phyloP scores from a whole-genome alignment of 2,113 vertebrate genomes.

The Mola mola region DNA sequence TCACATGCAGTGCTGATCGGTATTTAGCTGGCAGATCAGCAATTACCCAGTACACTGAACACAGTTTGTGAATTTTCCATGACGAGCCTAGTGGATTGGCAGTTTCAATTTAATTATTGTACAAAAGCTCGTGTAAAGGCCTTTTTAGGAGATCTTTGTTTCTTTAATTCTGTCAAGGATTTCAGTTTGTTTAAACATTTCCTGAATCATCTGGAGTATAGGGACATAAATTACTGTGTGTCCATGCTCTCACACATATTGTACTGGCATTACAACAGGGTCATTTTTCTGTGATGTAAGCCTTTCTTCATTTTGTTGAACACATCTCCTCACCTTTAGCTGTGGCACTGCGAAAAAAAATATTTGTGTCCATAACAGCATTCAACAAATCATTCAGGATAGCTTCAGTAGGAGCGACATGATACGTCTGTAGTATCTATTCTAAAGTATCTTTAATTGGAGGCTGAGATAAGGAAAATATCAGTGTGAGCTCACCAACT shows the following conservation, averaged over 20 bases:
- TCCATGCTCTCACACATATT: too few species aligned
- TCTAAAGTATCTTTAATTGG: background rate
- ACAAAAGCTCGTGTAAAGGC: too few species aligned
- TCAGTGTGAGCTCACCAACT: background rate
- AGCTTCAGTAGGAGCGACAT: background rate
- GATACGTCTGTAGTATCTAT: background rate
- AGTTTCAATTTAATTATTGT: background rate
- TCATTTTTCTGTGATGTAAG: background rate
- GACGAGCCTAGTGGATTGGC: background rate
- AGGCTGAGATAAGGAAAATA: slow-evolving; percentile 1
- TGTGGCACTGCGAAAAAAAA: background rate
- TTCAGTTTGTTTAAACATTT: too few species aligned
- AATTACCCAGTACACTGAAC: background rate
- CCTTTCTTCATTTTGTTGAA: background rate
- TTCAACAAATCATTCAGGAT: background rate
- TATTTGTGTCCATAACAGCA: background rate
- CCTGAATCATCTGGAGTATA: too few species aligned
- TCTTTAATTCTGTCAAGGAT: too few species aligned
- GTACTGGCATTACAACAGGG: background rate
- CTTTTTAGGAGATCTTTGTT: too few species aligned
- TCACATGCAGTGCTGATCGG: background rate
- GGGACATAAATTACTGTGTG: too few species aligned
- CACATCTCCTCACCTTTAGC: background rate
- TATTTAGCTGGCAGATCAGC: background rate
- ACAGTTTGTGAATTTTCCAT: too few species aligned